Conservation (phyloP, 2,797 vertebrate species). For the Pangasius larnaudii region DNA sequence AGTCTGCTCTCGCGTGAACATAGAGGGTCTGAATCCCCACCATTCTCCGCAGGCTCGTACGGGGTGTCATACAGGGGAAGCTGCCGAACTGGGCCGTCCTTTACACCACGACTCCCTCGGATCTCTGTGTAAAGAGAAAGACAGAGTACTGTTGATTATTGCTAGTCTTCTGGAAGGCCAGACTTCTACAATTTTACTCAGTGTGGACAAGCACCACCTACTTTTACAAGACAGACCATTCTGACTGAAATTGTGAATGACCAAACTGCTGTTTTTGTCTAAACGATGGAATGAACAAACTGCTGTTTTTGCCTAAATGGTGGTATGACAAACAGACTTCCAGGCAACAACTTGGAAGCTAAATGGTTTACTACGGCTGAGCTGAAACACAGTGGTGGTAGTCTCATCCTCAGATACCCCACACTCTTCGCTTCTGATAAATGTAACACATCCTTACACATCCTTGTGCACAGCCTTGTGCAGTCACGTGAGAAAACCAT, state of each 20-base stretch:
- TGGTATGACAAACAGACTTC: background rate
- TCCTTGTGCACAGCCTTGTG: background rate
- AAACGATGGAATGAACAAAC: background rate
- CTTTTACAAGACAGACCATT: background rate
- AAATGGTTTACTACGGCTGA: background rate
- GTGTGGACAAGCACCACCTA: background rate
- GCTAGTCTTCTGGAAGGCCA: background rate
- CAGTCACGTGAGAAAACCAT: background rate
- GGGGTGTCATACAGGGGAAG: slow-evolving; percentile 93
- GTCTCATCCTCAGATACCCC: background rate
- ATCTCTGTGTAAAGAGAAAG: slow-evolving; percentile 79
- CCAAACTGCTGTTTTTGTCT: background rate
- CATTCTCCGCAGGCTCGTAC: slow-evolving; percentile 88
- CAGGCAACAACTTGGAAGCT: background rate
- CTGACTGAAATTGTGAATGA: background rate
- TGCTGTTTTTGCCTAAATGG: background rate
- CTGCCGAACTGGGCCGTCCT: slow-evolving; percentile 79
- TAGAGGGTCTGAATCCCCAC: slow-evolving; percentile 72
- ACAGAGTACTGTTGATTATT: background rate
- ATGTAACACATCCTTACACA: background rate
- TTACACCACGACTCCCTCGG: slow-evolving; percentile 80
- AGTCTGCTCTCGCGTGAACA: slow-evolving; percentile 89
- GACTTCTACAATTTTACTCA: background rate
- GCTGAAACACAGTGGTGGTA: slow-evolving; percentile 6
- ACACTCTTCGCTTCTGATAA: background rate